Evolutionary conservation across 2,797 vertebrate species (phyloP).

Genomic region (Lepilemur septentrionalis): DNA sequence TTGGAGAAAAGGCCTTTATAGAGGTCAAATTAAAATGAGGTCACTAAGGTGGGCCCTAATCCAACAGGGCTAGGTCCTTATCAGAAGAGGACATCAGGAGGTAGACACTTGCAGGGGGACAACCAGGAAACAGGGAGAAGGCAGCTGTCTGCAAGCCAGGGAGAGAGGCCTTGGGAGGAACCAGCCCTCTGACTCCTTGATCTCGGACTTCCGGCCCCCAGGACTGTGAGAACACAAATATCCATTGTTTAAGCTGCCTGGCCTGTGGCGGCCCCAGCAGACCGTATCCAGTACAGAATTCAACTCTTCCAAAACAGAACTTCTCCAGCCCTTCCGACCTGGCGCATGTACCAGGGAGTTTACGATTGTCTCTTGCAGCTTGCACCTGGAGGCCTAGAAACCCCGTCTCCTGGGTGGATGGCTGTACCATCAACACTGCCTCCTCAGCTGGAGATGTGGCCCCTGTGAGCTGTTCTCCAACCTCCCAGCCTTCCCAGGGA

Average conservation of each 20-base stretch:
- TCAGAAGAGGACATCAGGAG: not conserved
- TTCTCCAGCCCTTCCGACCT: rapidly evolving
- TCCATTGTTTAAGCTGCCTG: rapidly evolving
- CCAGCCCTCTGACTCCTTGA: rapidly evolving
- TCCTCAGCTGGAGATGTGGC: rapidly evolving
- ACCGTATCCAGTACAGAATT: rapidly evolving
- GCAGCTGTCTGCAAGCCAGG: not conserved
- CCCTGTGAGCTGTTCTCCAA: rapidly evolving
- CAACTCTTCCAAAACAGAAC: not conserved
- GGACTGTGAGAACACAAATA: rapidly evolving
- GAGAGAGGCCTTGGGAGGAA: not conserved
- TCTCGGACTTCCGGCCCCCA: not conserved
- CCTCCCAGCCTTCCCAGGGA: no score
- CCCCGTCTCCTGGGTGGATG: rapidly evolving
- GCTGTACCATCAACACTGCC: rapidly evolving
- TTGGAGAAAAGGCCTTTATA: not conserved
- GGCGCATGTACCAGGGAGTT: rapidly evolving
- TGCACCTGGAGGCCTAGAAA: not conserved
- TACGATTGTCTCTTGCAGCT: no score
- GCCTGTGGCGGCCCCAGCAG: not conserved
- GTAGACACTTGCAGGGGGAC: not conserved
- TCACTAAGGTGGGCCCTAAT: not conserved
- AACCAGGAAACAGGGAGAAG: not conserved
- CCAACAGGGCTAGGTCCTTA: not conserved
- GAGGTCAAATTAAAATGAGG: not conserved